A percentile compares a stretch with the other conserved stretches of the same genome.
phyloP scores from a whole-genome alignment of 2,797 vertebrate genomes.

The Salmo trutta region DNA sequence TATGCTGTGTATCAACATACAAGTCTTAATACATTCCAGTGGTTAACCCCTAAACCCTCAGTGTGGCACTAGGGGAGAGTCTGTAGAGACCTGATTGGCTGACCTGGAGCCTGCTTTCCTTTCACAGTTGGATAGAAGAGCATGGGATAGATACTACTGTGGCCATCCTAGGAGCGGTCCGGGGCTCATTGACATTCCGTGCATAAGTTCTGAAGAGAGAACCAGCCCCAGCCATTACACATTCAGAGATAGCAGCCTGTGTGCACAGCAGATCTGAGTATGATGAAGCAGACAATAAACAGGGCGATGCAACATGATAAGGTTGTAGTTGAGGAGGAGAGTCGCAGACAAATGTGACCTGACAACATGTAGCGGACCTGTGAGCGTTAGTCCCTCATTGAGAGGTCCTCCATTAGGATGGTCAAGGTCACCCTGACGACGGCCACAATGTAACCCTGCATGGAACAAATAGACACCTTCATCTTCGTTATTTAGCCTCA shows the following conservation, averaged over 20 bases:
- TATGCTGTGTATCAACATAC: no score
- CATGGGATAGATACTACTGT: not conserved
- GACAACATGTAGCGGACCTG: not conserved
- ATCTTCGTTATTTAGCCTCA: not conserved
- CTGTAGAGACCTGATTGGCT: no score
- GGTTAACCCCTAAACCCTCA: no score
- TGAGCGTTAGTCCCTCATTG: not conserved
- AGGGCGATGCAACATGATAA: not conserved
- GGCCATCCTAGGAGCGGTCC: not conserved
- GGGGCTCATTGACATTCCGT: constrained; percentile 7
- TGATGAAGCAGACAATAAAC: constrained; percentile 18
- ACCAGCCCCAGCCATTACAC: not conserved
- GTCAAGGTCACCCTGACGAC: constrained; percentile 8
- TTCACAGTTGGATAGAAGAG: not conserved
- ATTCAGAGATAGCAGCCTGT: not conserved
- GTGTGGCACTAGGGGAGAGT: no score
- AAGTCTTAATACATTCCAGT: no score
- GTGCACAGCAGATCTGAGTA: not conserved
- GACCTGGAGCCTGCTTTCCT: not conserved
- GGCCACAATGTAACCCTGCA: not conserved
- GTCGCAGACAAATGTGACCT: constrained; percentile 5
- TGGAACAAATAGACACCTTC: constrained; percentile 5
- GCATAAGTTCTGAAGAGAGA: not conserved
- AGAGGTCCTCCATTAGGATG: not conserved
- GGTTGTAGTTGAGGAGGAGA: not conserved